Conservation (phyloP, 2,113 vertebrate species). For the Tautogolabrus adspersus region DNA sequence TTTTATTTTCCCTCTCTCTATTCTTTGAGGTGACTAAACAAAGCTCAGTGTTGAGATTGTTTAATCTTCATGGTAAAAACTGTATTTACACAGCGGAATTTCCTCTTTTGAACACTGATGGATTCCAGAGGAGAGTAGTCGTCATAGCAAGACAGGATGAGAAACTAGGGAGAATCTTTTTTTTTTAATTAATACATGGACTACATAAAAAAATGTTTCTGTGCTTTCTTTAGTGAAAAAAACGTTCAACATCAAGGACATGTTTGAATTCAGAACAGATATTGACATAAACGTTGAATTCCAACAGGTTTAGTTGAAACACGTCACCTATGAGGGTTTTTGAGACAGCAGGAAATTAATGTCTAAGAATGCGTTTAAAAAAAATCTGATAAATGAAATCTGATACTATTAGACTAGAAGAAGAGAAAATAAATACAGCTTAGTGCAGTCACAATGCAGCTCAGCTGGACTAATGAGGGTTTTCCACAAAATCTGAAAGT, state of each 20-base stretch:
- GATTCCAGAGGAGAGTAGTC: constrained; percentile 2
- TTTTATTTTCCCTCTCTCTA: neutral
- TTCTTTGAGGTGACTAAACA: neutral
- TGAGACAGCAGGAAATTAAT: too few relatives aligned
- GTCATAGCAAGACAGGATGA: neutral
- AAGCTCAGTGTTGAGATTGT: neutral
- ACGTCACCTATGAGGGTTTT: too few relatives aligned
- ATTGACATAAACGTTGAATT: too few relatives aligned
- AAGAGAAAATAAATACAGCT: too few relatives aligned
- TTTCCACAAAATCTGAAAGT: too few relatives aligned
- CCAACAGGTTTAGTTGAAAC: too few relatives aligned
- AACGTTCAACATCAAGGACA: neutral
- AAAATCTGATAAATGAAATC: too few relatives aligned
- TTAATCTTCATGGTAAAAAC: neutral
- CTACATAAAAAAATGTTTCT: neutral
- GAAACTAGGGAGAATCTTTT: neutral
- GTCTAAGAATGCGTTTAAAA: too few relatives aligned
- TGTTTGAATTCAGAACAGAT: too few relatives aligned
- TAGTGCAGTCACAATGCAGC: too few relatives aligned
- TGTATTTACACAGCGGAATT: neutral
- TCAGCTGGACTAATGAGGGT: too few relatives aligned
- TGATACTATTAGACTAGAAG: too few relatives aligned
- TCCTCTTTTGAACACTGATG: neutral
- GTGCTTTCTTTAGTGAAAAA: neutral
- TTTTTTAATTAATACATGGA: neutral